These are phyloP conservation scores for Ictalurus punctatus DNA, from an alignment of 2,113 vertebrate species.

Conservation along the genomic window DNA sequence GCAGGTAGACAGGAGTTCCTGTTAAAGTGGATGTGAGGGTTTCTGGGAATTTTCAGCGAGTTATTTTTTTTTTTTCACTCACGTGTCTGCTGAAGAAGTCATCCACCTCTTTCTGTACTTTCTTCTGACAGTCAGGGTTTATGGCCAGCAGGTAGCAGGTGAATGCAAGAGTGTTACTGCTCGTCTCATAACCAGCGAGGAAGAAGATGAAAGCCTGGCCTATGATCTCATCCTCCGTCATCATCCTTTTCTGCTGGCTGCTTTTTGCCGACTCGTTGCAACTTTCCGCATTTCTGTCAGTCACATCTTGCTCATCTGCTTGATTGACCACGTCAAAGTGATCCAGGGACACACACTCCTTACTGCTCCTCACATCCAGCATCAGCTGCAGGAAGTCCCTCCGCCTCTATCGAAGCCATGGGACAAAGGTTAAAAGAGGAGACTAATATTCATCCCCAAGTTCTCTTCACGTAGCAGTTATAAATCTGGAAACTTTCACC, in stretches of 20 bases:
- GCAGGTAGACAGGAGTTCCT: no score
- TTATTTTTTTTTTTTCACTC: conserved; percentile 64
- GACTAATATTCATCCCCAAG: background rate
- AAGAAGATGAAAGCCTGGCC: conserved; percentile 91
- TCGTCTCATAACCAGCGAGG: conserved; percentile 87
- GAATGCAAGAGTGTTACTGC: conserved; percentile 84
- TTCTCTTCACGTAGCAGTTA: background rate
- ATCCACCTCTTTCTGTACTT: conserved; percentile 82
- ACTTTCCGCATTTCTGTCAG: background rate
- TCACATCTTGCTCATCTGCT: conserved; percentile 27
- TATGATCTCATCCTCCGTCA: conserved; percentile 86
- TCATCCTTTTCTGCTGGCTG: conserved; percentile 60
- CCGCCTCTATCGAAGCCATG: conserved; percentile 73
- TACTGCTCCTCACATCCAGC: conserved; percentile 74
- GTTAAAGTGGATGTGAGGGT: background rate
- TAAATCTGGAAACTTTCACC: background rate
- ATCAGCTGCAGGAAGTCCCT: conserved; percentile 91
- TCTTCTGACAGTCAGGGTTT: conserved; percentile 81
- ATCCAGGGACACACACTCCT: conserved; percentile 58
- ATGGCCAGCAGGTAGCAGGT: conserved; percentile 86
- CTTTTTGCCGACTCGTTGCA: background rate
- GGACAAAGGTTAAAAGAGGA: background rate
- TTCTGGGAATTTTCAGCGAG: no score
- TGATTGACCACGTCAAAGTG: conserved; percentile 67
- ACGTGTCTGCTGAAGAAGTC: conserved; percentile 80